Evolutionary conservation across 2,113 vertebrate genomes (phyloP), one percentile per base, ranked within the genome.

Genomic region (Cephalopholis sonnerati): DNA sequence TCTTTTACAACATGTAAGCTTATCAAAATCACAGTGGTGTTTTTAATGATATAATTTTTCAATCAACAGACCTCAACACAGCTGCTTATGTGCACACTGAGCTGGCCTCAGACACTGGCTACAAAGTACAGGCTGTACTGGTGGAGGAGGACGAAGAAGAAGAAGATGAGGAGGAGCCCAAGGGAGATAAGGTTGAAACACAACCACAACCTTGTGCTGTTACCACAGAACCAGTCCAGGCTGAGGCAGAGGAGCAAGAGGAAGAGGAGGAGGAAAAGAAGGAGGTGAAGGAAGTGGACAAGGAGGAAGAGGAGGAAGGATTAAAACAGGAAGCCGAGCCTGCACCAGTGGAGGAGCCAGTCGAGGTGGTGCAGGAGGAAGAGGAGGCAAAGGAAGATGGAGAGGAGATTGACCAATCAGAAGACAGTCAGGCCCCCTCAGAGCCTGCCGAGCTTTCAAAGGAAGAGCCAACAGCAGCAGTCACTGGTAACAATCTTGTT

Each of bases 131-230:
- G 53, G 88, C 91, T 69, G 93, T 94, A 0, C 88, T 95, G 62
- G 84, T 94, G 39, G 95, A 95, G 84, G 94, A 93, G 81, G 90
- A 93, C 3, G 90, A 92, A 68, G 91, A 93, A 29, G 85, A 88
- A 17, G 91, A 93, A 20, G 85, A 90, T 13, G 75, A 13, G 27
- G 76, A 85, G 63, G 82, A 90, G 58, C 39, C 77, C 0, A 68
- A 86, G 73, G 74, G 83, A 72, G 71, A 74, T 7, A 13, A 82
- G 51, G 16, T 66, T 24, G 72, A 81, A 61, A 58, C 57, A 51
- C 78, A 79, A 70, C 74, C 65, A 24, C 55, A 84, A 58, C 39
- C 62, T 29, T 78, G 65, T 39, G 27, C 29, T 12, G 59, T 53
- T 13, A 44, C 48, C 6, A 50, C 71, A 77, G 87, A 83, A 57